Evolutionary conservation across 2,113 vertebrate species (phyloP).

Genomic region (Danionella cerebrum): DNA sequence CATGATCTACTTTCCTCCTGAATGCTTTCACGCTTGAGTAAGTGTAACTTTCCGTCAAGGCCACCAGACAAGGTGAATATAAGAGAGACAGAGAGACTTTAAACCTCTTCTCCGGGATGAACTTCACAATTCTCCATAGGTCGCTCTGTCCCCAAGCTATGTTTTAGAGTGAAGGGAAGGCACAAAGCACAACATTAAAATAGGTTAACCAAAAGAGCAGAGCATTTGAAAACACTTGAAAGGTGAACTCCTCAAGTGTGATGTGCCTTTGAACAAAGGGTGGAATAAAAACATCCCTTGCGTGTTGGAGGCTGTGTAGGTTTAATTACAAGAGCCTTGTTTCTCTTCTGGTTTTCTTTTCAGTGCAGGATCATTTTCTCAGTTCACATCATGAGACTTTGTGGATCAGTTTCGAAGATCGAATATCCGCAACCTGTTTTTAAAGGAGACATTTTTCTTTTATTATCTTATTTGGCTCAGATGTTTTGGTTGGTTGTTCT

Average conservation of each 20-base stretch:
- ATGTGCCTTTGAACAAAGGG: slow-evolving; percentile 28
- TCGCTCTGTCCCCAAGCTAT: slow-evolving; percentile 51
- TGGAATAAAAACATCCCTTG: slow-evolving; percentile 49
- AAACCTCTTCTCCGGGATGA: slow-evolving; percentile 53
- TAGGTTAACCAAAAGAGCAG: slow-evolving; percentile 35
- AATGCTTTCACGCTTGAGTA: background rate
- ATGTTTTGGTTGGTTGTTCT: slow-evolving; percentile 33
- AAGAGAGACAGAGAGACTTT: slow-evolving; percentile 51
- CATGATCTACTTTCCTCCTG: slow-evolving; percentile 19
- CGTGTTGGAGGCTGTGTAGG: slow-evolving; percentile 42
- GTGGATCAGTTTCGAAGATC: slow-evolving; percentile 14
- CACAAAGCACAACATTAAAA: slow-evolving; percentile 46
- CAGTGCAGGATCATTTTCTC: background rate
- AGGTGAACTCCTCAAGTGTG: slow-evolving; percentile 33
- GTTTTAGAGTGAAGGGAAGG: slow-evolving; percentile 46
- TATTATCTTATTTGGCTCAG: background rate
- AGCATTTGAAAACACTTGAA: slow-evolving; percentile 41
- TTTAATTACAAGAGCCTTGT: slow-evolving; percentile 29
- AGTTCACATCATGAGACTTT: slow-evolving; percentile 9
- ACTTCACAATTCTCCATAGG: slow-evolving; percentile 58
- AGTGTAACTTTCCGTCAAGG: slow-evolving; percentile 50
- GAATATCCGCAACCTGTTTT: slow-evolving; percentile 7
- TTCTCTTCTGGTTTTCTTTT: slow-evolving; percentile 7
- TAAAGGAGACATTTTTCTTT: slow-evolving; percentile 13
- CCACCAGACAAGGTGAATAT: slow-evolving; percentile 51